A percentile compares a stretch with the other conserved stretches of the same genome.
Conservation (phyloP, 2,113 vertebrate species). For the Podocnemis expansa region DNA sequence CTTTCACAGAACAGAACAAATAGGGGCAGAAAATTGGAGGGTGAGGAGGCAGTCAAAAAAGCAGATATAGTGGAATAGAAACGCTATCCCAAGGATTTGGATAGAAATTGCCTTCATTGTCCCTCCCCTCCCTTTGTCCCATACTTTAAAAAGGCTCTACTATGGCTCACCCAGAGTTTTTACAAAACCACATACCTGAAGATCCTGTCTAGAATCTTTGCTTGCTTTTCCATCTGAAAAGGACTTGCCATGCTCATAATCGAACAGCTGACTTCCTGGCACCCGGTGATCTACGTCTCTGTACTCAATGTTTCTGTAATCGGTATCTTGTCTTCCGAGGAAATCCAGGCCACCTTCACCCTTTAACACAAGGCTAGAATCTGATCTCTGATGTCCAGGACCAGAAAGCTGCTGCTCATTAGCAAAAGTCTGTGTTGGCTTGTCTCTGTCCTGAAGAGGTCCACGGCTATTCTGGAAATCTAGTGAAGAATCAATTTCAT, state of each 20-base stretch:
- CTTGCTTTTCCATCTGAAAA: slow-evolving; percentile 80
- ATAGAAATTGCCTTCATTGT: not conserved
- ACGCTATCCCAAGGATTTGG: not conserved
- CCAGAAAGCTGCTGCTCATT: slow-evolving; percentile 75
- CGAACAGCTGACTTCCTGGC: slow-evolving; percentile 82
- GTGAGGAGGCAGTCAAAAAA: not conserved
- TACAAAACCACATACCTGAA: slow-evolving; percentile 77
- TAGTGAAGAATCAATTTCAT: slow-evolving; percentile 70
- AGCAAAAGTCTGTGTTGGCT: slow-evolving; percentile 69
- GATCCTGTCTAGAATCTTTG: slow-evolving; percentile 79
- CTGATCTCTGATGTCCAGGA: slow-evolving; percentile 73
- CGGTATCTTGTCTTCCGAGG: slow-evolving; percentile 83
- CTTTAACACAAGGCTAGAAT: slow-evolving; percentile 74
- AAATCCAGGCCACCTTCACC: slow-evolving; percentile 81
- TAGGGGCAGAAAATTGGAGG: not conserved
- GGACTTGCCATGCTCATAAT: slow-evolving; percentile 86
- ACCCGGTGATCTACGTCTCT: slow-evolving; percentile 94
- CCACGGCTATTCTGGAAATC: slow-evolving; percentile 76
- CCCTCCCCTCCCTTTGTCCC: not conserved
- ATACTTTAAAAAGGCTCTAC: accelerated
- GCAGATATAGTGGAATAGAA: not conserved
- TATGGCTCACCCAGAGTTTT: not conserved
- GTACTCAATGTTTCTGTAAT: slow-evolving; percentile 92
- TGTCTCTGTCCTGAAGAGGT: slow-evolving; percentile 78
- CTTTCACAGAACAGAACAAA: not conserved